Base-by-base conservation (phyloP, 2,797 vertebrate genomes). In the Sternarchorhynchus goeldii region DNA sequence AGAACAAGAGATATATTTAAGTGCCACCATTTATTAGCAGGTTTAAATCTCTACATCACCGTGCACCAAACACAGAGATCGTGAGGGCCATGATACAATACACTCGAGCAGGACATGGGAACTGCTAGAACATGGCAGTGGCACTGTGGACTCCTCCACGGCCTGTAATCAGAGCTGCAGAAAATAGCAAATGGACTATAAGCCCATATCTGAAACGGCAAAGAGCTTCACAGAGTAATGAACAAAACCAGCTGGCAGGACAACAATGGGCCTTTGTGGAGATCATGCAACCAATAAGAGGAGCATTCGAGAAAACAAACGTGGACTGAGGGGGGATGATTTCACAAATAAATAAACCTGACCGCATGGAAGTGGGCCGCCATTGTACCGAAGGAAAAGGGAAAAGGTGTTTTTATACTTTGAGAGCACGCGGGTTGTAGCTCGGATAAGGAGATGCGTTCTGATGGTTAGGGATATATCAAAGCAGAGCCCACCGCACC, bases 211-310 rank as follows among this genome's bases (percentile, higher is more conserved):
- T 55, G n/a, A 70, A 53, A 68, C 29, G 41, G 25, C 66, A 68
- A 53, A 56, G 45, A 56, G 45, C 29, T 70, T n/a, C 56, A 2
- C 4, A 36, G 16, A 18, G 39, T 63, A 60, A 63, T 80, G 58
- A 86, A 79, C 73, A 55, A 80, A 82, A 88, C 82, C 87, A 85
- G 76, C 79, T 86, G 85, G 75, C n/a, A 36, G 5, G 7, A 71
- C 73, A 85, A 87, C 86, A 88, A 87, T 76, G 64, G 71, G 65
- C 12, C 85, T 86, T 87, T 88, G 85, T 87, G 25, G 64, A 75
- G 67, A 71, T 36, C 83, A 85, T 50, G 25, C 82, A 84, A 81
- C n/a, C 74, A 81, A 74, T 67, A 75, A 79, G 73, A 32, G 29
- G 53, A 41, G 57, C 70, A 60, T 69, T 78, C n/a, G 57, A 71